A percentile compares a stretch with the other conserved stretches of the same genome.
Evolutionary conservation across 2,888 invertebrate genomes (phyloP).

Genomic region (Megamerina dolium): DNA sequence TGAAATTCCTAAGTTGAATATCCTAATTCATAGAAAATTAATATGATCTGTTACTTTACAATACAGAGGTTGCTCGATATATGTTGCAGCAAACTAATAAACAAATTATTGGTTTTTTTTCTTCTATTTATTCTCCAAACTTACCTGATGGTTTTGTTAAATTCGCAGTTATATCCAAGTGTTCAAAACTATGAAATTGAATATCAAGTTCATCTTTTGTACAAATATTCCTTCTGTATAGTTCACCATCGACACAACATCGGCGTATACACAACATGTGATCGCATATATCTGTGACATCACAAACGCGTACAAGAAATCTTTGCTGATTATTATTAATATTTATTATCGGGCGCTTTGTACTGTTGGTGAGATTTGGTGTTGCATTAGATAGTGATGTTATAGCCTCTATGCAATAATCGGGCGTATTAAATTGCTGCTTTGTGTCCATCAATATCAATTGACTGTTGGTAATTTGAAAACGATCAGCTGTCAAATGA

Average conservation of each 20-base stretch:
- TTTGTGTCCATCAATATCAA: constrained; percentile 19
- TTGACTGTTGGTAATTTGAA: constrained; percentile 27
- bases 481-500: constrained; percentile 24
- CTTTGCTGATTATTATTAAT: too few species aligned
- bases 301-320: constrained; percentile 32
- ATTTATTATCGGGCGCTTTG: not conserved
- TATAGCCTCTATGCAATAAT: constrained; percentile 42
- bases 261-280: constrained; percentile 40
- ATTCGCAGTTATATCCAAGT: constrained; percentile 32
- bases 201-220: constrained; percentile 28
- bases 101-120: too few species aligned
- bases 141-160: constrained; percentile 39
- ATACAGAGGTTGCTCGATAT: too few species aligned
- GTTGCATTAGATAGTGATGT: constrained; percentile 8
- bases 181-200: constrained; percentile 35
- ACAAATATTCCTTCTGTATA: constrained; percentile 37
- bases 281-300: constrained; percentile 26
- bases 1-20: too few species aligned
- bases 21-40: too few species aligned
- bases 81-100: too few species aligned
- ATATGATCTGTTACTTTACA: too few species aligned
- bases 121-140: too few species aligned
- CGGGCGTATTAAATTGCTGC: constrained; percentile 22
- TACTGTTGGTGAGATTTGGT: not conserved
- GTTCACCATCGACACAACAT: constrained; percentile 42